Evolutionary conservation across 1,140 invertebrate genomes (phyloP).

Genomic region (Drosophila gunungcola): DNA sequence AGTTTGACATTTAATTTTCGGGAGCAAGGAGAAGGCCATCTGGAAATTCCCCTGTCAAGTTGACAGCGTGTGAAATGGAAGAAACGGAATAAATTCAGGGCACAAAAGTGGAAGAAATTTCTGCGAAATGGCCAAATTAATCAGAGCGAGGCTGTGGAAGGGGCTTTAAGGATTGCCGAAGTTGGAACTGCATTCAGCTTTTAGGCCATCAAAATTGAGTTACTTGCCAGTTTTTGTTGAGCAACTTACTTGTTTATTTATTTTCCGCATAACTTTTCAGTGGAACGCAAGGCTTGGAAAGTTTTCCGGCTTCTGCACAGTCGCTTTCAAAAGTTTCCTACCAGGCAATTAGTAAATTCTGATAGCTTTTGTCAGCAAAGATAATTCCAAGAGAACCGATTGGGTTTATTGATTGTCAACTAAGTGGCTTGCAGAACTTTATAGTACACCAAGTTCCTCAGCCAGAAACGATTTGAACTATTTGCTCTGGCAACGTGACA

Average conservation of each 20-base stretch:
- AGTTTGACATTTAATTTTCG: constrained; percentile 66
- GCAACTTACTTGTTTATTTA: constrained; percentile 44
- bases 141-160: constrained; percentile 4
- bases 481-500: constrained; percentile 22
- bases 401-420: constrained; percentile 48
- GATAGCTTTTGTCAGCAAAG: constrained; percentile 53
- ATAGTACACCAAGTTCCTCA: neutral
- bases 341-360: constrained; percentile 61
- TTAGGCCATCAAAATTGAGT: constrained; percentile 38
- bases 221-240: constrained; percentile 35
- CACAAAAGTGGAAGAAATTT: constrained; percentile 24
- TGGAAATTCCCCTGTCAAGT: constrained; percentile 41
- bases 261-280: constrained; percentile 35
- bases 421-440: constrained; percentile 25
- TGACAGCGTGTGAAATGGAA: constrained; percentile 58
- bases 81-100: constrained; percentile 20
- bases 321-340: constrained; percentile 49
- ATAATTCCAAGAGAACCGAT: constrained; percentile 8
- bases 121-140: constrained; percentile 38
- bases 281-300: constrained; percentile 9
- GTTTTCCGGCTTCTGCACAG: constrained; percentile 17
- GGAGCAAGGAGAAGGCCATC: constrained; percentile 17
- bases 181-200: constrained; percentile 21
- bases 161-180: constrained; percentile 5
- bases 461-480: constrained; percentile 5